These are phyloP conservation scores for Fragum whitleyi DNA, from an alignment of 2,888 invertebrate genomes.

Conservation along the genomic window DNA sequence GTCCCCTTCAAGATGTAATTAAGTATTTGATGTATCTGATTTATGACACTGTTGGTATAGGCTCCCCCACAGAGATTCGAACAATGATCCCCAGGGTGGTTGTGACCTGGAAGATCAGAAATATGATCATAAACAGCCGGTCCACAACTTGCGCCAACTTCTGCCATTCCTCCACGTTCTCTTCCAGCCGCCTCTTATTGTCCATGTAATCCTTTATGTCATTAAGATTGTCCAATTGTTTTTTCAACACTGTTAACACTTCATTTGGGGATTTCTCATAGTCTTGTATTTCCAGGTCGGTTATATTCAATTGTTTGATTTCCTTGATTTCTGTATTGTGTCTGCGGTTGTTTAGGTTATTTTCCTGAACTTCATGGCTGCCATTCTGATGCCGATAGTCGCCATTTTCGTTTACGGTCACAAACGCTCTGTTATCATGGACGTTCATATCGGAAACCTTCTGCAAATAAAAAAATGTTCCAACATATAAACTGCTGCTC, in stretches of 20 bases:
- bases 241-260: slow-evolving; percentile 51
- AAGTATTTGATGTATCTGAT: too few species aligned
- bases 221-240: slow-evolving; percentile 64
- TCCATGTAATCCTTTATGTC: slow-evolving; percentile 60
- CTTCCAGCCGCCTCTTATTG: slow-evolving; percentile 56
- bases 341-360: slow-evolving; percentile 26
- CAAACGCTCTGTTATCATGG: slow-evolving; percentile 20
- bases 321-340: slow-evolving; percentile 11
- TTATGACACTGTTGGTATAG: neutral
- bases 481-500: too few species aligned
- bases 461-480: slow-evolving; percentile 1
- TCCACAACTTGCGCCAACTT: slow-evolving; percentile 69
- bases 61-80: slow-evolving; percentile 22
- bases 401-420: neutral
- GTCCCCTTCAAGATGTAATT: too few species aligned
- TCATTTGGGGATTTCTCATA: slow-evolving; percentile 32
- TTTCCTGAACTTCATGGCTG: slow-evolving; percentile 23
- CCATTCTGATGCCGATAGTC: slow-evolving; percentile 21
- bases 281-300: slow-evolving; percentile 13
- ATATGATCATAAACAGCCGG: slow-evolving; percentile 67
- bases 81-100: slow-evolving; percentile 39
- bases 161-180: slow-evolving; percentile 67
- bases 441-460: slow-evolving; percentile 12
- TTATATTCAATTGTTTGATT: slow-evolving; percentile 26
- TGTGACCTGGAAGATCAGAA: slow-evolving; percentile 52